A percentile compares a stretch with the other conserved stretches of the same genome.
phyloP scores from a whole-genome alignment of 2,888 invertebrate genomes.

The Seira musarum region DNA sequence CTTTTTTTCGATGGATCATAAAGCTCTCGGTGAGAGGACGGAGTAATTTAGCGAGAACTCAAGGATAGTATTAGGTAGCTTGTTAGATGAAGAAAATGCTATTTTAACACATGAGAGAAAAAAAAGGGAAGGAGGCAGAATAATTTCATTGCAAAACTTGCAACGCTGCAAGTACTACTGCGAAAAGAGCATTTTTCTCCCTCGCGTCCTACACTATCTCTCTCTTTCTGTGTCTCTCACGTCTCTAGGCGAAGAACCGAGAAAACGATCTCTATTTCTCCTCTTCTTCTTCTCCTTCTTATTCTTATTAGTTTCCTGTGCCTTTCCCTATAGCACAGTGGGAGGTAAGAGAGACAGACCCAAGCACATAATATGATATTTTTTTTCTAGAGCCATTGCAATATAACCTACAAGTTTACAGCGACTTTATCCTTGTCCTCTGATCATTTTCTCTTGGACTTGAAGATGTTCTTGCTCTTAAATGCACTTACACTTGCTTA shows the following conservation, averaged over 20 bases:
- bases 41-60: not conserved
- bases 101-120: not conserved
- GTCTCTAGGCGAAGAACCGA: slow-evolving; percentile 30
- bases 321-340: not conserved
- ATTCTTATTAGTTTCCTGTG: slow-evolving; percentile 25
- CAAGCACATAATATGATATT: not conserved
- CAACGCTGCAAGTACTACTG: slow-evolving; percentile 51
- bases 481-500: slow-evolving; percentile 7
- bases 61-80: not conserved
- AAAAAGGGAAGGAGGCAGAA: not conserved
- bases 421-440: slow-evolving; percentile 44
- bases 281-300: slow-evolving; percentile 15
- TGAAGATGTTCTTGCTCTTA: not conserved
- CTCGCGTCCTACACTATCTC: not conserved
- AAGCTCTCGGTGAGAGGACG: not conserved
- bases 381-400: not conserved
- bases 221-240: not conserved
- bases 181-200: slow-evolving; percentile 31
- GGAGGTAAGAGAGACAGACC: not conserved
- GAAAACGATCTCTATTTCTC: slow-evolving; percentile 3
- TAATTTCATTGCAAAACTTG: slow-evolving; percentile 50
- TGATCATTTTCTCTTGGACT: slow-evolving; percentile 10
- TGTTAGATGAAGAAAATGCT: not conserved
- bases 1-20: not conserved
- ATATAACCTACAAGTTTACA: slow-evolving; percentile 41